These are phyloP conservation scores for Zelostemma sp. DNA, from an alignment of 1,140 invertebrate species.

Conservation along the genomic window DNA sequence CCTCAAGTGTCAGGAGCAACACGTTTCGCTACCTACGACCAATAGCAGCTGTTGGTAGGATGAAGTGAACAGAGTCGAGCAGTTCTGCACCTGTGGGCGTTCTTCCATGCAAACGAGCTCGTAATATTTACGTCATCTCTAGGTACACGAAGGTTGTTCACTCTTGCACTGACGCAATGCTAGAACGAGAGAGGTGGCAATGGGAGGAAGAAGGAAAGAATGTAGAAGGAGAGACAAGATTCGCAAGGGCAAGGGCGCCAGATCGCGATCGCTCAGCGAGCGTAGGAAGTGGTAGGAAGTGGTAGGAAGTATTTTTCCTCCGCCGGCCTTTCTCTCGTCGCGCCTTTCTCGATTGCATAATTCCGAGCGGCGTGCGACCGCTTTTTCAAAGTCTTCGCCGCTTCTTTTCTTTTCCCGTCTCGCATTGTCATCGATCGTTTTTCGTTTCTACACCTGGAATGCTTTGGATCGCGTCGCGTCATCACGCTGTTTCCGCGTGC, in stretches of 20 bases:
- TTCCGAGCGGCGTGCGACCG: conserved; percentile 28
- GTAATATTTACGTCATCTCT: conserved; percentile 60
- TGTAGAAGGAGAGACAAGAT: conserved; percentile 28
- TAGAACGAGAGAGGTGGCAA: conserved; percentile 38
- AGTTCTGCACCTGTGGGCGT: conserved; percentile 43
- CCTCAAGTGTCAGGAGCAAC: conserved; percentile 10
- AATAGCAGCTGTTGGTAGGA: conserved; percentile 16
- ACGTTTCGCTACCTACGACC: conserved; percentile 24
- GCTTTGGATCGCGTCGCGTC: conserved; percentile 22
- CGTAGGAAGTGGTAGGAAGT: no score
- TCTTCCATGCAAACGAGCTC: conserved; percentile 55
- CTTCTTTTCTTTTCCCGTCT: conserved; percentile 21
- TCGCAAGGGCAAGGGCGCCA: conserved; percentile 48
- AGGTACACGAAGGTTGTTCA: conserved; percentile 54
- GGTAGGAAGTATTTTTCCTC: conserved; percentile 27
- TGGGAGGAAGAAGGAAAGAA: conserved; percentile 40
- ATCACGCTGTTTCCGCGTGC: conserved; percentile 23
- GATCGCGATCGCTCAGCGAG: conserved; percentile 27
- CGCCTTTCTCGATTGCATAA: conserved; percentile 29
- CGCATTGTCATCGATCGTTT: conserved; percentile 35
- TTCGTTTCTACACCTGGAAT: conserved; percentile 30
- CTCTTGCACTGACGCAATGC: conserved; percentile 44
- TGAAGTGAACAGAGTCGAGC: conserved; percentile 14
- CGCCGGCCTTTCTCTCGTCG: conserved; percentile 20
- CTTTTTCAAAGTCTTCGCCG: conserved; percentile 14